A percentile compares a stretch with the other conserved stretches of the same genome.
phyloP scores from a whole-genome alignment of 2,888 invertebrate species.

The Drosophila kuntzei region DNA sequence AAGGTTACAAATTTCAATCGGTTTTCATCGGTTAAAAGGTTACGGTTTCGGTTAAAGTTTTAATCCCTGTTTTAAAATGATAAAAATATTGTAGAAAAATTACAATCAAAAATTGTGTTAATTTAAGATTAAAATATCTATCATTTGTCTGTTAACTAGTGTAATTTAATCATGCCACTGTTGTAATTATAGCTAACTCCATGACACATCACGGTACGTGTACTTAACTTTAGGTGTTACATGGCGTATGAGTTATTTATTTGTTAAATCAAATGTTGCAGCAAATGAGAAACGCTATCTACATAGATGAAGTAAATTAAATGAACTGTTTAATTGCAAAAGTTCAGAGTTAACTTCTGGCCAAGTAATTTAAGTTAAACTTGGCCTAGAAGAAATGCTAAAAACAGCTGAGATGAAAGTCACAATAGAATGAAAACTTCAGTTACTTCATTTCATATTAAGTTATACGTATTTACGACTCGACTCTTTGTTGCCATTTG shows the following conservation, averaged over 20 bases:
- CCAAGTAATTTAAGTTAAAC: slow-evolving; percentile 6
- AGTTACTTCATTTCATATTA: neutral
- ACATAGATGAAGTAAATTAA: slow-evolving; percentile 59
- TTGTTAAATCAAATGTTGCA: slow-evolving; percentile 7
- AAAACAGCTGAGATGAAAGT: slow-evolving; percentile 12
- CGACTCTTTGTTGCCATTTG: slow-evolving; percentile 17
- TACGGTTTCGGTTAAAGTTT: too few relatives aligned
- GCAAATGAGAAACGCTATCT: slow-evolving; percentile 20
- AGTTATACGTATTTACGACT: slow-evolving; percentile 22
- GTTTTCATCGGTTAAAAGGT: too few relatives aligned
- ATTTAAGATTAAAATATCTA: too few relatives aligned
- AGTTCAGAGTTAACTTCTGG: slow-evolving; percentile 15
- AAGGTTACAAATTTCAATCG: too few relatives aligned
- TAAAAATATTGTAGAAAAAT: too few relatives aligned
- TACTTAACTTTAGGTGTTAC: slow-evolving; percentile 20
- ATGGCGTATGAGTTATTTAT: slow-evolving; percentile 59
- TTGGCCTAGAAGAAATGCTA: neutral
- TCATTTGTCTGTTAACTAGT: neutral
- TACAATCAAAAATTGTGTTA: too few relatives aligned
- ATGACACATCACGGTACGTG: neutral
- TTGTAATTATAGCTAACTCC: slow-evolving; percentile 44
- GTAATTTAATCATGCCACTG: slow-evolving; percentile 60
- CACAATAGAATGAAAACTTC: neutral
- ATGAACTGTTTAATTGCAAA: slow-evolving; percentile 21
- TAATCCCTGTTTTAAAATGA: too few relatives aligned